phyloP scores from a whole-genome alignment of 1,140 invertebrate genomes.

The Belonocnema kinseyi region DNA sequence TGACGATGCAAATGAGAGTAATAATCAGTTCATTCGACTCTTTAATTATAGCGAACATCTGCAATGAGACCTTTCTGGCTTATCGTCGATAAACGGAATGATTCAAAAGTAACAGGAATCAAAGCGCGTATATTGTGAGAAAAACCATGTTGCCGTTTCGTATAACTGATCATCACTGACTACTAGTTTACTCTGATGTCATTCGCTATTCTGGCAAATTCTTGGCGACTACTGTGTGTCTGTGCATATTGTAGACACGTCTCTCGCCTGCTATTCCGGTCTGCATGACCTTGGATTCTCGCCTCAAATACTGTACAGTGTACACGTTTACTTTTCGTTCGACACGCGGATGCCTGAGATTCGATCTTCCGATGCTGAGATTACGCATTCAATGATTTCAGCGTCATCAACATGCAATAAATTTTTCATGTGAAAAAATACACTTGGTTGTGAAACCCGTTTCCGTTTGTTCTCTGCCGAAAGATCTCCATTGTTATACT shows the following conservation, averaged over 20 bases:
- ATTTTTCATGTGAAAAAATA: conserved; percentile 34
- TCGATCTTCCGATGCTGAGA: neutral
- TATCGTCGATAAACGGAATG: neutral
- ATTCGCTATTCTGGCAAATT: conserved; percentile 54
- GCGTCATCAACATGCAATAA: conserved; percentile 31
- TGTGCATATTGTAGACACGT: neutral
- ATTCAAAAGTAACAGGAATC: neutral
- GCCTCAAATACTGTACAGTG: conserved; percentile 31
- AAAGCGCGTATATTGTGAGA: neutral
- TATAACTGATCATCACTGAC: conserved; percentile 8
- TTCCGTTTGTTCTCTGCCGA: too few species aligned
- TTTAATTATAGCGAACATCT: too few species aligned
- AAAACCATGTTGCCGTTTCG: conserved; percentile 45
- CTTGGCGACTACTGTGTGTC: neutral
- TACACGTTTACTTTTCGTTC: conserved; percentile 43
- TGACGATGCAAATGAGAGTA: too few species aligned
- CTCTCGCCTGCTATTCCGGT: conserved; percentile 48
- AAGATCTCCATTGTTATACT: too few species aligned
- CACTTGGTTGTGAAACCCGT: neutral
- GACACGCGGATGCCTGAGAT: conserved; percentile 33
- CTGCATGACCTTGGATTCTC: conserved; percentile 46
- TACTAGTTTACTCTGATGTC: conserved; percentile 53
- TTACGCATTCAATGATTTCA: conserved; percentile 31
- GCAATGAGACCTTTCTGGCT: neutral
- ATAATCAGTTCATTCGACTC: too few species aligned